These are phyloP conservation scores for Apomyelois bistriatella DNA, from an alignment of 2,888 invertebrate genomes.

Conservation along the genomic window DNA sequence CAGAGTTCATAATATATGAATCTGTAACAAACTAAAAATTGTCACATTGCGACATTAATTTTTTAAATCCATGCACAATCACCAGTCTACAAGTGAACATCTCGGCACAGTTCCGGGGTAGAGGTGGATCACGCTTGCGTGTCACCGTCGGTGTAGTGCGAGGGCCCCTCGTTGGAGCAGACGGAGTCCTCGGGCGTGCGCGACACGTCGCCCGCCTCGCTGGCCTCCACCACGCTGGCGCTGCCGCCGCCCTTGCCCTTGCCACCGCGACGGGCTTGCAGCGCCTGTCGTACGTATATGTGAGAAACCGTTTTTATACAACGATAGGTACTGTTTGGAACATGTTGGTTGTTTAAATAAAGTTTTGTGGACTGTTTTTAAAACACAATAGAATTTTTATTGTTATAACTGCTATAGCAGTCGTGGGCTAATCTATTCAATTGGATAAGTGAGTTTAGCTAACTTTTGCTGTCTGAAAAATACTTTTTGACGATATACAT, in stretches of 20 bases:
- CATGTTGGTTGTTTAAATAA: slow-evolving; percentile 27
- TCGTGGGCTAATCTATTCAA: no score
- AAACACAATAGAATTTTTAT: no score
- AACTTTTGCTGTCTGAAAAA: no score
- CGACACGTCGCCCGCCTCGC: slow-evolving; percentile 87
- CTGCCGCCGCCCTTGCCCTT: slow-evolving; percentile 74
- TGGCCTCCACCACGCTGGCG: slow-evolving; percentile 81
- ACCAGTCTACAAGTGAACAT: slow-evolving; percentile 29
- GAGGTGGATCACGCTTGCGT: slow-evolving; percentile 58
- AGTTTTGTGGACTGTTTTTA: no score
- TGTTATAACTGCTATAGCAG: no score
- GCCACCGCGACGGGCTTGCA: slow-evolving; percentile 84
- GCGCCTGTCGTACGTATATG: slow-evolving; percentile 75
- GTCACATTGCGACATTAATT: no score
- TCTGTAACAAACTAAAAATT: no score
- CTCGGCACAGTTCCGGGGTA: slow-evolving; percentile 19
- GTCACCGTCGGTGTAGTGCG: slow-evolving; percentile 82
- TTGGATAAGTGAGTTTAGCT: no score
- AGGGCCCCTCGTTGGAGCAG: slow-evolving; percentile 92
- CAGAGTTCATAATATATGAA: no score
- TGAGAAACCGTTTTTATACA: not conserved
- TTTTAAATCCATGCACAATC: no score
- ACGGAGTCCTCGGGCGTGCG: slow-evolving; percentile 95
- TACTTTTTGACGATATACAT: no score
- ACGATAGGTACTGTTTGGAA: slow-evolving; percentile 12